Evolutionary conservation across 2,797 vertebrate genomes (phyloP).

Genomic region (Thalassophryne amazonica): DNA sequence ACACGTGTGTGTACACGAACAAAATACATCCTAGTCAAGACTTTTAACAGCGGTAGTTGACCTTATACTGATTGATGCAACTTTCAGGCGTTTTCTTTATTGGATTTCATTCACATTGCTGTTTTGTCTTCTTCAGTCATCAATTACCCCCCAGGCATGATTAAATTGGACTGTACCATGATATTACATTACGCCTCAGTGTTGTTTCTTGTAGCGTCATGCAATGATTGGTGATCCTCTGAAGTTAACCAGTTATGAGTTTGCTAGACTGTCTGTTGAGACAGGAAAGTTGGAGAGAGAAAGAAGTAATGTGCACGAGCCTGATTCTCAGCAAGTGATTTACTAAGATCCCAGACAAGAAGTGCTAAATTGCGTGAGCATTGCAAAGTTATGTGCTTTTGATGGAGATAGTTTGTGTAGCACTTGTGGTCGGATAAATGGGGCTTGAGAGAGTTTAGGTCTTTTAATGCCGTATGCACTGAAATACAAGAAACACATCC

Average conservation of each 20-base stretch:
- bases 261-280: constrained; percentile 25
- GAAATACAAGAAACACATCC: too few relatives aligned
- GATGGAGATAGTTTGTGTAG: too few relatives aligned
- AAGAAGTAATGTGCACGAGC: constrained; percentile 46
- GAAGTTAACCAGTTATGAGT: constrained; percentile 45
- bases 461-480: too few relatives aligned
- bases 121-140: constrained; percentile 23
- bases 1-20: neutral
- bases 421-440: too few relatives aligned
- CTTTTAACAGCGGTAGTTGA: constrained; percentile 7
- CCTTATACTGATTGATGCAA: constrained; percentile 9
- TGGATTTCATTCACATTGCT: constrained; percentile 25
- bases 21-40: neutral
- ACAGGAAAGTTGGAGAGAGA: constrained; percentile 16
- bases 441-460: too few relatives aligned
- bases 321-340: constrained; percentile 35
- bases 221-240: constrained; percentile 47
- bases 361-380: too few relatives aligned
- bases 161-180: constrained; percentile 33
- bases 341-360: too few relatives aligned
- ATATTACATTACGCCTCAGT: constrained; percentile 36
- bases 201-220: constrained; percentile 33
- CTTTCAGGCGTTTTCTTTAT: constrained; percentile 23
- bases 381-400: too few relatives aligned
- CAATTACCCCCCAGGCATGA: constrained; percentile 41